These are phyloP conservation scores for Centropus unirufus DNA, from an alignment of 2,113 vertebrate genomes.

Conservation along the genomic window DNA sequence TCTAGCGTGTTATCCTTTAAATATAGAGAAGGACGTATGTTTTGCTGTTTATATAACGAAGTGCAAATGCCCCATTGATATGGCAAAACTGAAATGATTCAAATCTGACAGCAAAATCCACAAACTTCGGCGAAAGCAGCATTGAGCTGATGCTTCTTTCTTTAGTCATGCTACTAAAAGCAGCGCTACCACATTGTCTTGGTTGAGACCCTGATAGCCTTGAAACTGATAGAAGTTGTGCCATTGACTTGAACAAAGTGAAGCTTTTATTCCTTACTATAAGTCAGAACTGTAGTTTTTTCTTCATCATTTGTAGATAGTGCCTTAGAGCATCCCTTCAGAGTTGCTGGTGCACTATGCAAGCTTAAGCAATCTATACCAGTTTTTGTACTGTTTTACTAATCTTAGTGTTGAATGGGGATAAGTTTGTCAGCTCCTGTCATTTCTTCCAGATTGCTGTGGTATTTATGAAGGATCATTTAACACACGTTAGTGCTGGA, in stretches of 20 bases:
- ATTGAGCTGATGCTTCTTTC: background rate
- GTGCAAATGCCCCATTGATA: background rate
- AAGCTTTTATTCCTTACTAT: background rate
- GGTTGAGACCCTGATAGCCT: background rate
- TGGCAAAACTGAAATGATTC: background rate
- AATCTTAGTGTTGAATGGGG: background rate
- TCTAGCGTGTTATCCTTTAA: background rate
- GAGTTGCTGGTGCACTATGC: background rate
- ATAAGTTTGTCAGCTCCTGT: background rate
- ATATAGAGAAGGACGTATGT: background rate
- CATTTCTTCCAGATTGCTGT: background rate
- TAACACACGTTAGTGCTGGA: accelerated
- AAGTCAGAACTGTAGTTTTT: background rate
- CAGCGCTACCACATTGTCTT: background rate
- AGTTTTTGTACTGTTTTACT: background rate
- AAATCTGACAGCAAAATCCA: background rate
- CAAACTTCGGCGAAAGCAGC: background rate
- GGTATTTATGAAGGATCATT: background rate
- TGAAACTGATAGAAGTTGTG: background rate
- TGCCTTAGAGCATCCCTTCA: background rate
- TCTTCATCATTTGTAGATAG: background rate
- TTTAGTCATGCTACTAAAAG: background rate
- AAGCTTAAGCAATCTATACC: background rate
- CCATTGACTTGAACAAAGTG: background rate
- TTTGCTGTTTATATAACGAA: background rate